These are phyloP conservation scores for Hecatera dysodea DNA, from an alignment of 2,888 invertebrate species.

Conservation along the genomic window DNA sequence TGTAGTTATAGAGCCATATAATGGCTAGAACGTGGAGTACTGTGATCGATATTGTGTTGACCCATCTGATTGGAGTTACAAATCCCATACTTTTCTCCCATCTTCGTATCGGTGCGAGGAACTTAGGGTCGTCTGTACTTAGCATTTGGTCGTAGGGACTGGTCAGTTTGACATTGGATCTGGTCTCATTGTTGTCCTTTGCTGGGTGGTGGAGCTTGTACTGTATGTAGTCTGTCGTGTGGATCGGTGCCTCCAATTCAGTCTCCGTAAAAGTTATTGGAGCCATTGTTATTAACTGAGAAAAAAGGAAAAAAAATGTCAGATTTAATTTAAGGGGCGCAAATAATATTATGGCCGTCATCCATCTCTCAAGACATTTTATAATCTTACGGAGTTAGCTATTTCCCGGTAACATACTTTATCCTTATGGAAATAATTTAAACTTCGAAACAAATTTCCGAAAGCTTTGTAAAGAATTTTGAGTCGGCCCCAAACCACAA, in stretches of 20 bases:
- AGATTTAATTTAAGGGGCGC: not conserved
- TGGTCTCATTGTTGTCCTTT: constrained; percentile 44
- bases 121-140: constrained; percentile 70
- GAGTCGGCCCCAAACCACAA: no score
- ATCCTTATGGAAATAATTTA: no score
- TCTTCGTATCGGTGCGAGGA: constrained; percentile 72
- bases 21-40: constrained; percentile 83
- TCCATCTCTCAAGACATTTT: no score
- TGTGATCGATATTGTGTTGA: constrained; percentile 90
- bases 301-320: constrained; percentile 40
- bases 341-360: no score
- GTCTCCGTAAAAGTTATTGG: constrained; percentile 70
- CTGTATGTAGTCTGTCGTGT: constrained; percentile 54
- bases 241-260: constrained; percentile 60
- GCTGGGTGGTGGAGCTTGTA: constrained; percentile 61
- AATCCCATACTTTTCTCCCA: constrained; percentile 87
- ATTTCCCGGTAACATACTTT: no score
- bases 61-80: constrained; percentile 92
- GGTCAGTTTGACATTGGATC: constrained; percentile 20
- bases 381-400: no score
- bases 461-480: no score
- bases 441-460: no score
- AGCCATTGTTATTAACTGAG: constrained; percentile 70
- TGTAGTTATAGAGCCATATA: constrained; percentile 76
- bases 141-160: constrained; percentile 73